Evolutionary conservation across 2,888 invertebrate species (phyloP).

Genomic region (Ectemnius lituratus): DNA sequence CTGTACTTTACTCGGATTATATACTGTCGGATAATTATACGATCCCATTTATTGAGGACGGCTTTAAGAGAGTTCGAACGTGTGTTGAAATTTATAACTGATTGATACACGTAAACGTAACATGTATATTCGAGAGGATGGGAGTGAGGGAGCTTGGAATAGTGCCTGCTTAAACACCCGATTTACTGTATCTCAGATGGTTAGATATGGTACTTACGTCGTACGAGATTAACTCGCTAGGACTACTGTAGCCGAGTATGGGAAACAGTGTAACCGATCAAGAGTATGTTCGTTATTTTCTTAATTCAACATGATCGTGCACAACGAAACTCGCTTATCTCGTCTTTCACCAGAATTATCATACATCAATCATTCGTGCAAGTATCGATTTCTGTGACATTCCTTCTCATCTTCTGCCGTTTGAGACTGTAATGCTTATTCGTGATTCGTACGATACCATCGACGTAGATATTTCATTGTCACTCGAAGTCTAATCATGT

Average conservation of each 20-base stretch:
- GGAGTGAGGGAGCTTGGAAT: conserved; percentile 74
- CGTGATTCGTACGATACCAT: background rate
- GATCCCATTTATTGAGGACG: conserved; percentile 40
- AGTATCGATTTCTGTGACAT: conserved; percentile 8
- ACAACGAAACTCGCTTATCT: conserved; percentile 31
- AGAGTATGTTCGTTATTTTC: conserved; percentile 35
- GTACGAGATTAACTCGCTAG: conserved; percentile 48
- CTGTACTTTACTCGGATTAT: conserved; percentile 36
- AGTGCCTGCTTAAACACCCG: conserved; percentile 74
- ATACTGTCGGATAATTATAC: conserved; percentile 39
- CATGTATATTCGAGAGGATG: conserved; percentile 51
- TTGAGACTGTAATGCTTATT: background rate
- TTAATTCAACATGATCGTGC: conserved; percentile 21
- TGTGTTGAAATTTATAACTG: conserved; percentile 52
- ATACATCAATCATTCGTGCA: background rate
- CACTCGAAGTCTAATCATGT: background rate
- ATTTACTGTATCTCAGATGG: conserved; percentile 59
- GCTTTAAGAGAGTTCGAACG: conserved; percentile 48
- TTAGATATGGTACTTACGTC: conserved; percentile 55
- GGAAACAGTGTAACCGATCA: conserved; percentile 47
- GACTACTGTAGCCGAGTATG: conserved; percentile 53
- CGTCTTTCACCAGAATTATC: background rate
- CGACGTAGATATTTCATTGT: background rate
- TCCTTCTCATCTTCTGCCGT: background rate
- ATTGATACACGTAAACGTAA: conserved; percentile 56